Base-by-base conservation (phyloP, 2,888 invertebrate genomes). In the Entomobrya proxima region DNA sequence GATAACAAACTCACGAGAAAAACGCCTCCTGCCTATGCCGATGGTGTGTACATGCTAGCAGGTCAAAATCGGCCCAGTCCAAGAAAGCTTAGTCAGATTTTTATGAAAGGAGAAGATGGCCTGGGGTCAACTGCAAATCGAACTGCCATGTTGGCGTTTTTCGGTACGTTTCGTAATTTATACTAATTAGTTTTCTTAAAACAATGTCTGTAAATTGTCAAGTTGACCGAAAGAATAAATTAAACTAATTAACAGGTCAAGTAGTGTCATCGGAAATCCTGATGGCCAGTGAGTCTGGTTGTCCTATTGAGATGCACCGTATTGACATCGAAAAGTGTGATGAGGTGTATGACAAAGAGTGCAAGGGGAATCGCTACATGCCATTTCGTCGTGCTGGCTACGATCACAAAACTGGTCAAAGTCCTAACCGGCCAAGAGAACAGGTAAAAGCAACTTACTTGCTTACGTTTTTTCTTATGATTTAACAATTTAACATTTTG, bases 281-380 rank as follows among this genome's bases (percentile, higher is more conserved):
- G 90, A 98, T 98, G 96, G 98, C 98, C 15, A 97, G 98, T 80
- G 98, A 98, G 91, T 96, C 96, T 35, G 97, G 98, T 0, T 99
- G 99, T 91, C 99, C 99, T 0, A 97, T 98, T 89, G 99, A 99
- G 92, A 96, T 98, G 93, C 96, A 98, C 92, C 95, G 96, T 89
- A 98, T 99, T 86, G 96, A 97, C 87, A 97, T 99, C 77, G 98
- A 98, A 88, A 95, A 95, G 91, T 98, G 98, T 91, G 98, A 98
- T 92, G 96, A 96, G 91, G 96, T 98, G 95, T 98, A 97, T 92
- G 98, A 98, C 92, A 95, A 95, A 77, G 96, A 97, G 85, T 98
- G 98, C 91, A 94, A 95, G 86, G 98, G 98, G 11, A 95, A 95
- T 91, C 96, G 96, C 91, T 96, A 95, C 91, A 98, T 99, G 93